phyloP scores from a whole-genome alignment of 1,140 invertebrate genomes.

The Teleogryllus occipitalis region DNA sequence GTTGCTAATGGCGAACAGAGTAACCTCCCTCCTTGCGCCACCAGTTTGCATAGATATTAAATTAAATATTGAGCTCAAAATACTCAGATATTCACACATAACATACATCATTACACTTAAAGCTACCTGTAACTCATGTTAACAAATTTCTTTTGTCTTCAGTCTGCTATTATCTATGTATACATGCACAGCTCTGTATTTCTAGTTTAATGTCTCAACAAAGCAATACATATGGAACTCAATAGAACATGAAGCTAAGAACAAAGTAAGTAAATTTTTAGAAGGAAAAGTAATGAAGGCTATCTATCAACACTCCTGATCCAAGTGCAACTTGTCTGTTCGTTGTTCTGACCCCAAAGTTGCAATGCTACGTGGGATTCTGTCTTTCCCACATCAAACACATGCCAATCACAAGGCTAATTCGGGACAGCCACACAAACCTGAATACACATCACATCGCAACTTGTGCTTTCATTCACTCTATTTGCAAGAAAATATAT shows the following conservation, averaged over 20 bases:
- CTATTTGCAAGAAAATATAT: conserved; percentile 2
- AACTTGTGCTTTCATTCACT: background rate
- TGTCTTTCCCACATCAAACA: background rate
- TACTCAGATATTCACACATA: background rate
- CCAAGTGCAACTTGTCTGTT: background rate
- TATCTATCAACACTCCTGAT: background rate
- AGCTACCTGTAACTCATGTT: background rate
- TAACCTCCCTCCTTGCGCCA: too few relatives aligned
- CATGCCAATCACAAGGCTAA: background rate
- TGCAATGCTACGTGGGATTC: background rate
- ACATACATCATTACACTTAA: background rate
- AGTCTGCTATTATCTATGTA: background rate
- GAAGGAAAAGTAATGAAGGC: background rate
- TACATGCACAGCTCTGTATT: background rate
- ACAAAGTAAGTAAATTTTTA: background rate
- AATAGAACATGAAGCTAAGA: background rate
- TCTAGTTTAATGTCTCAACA: background rate
- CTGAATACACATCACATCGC: background rate
- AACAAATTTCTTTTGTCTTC: background rate
- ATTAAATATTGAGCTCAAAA: background rate
- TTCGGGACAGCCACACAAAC: background rate
- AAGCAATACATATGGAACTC: background rate
- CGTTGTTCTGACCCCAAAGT: background rate
- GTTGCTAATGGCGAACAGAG: too few relatives aligned
- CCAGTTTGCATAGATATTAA: background rate